Percentiles rank a stretch among this genome's conserved stretches.
These are phyloP conservation scores for Physella acuta DNA, from an alignment of 1,140 invertebrate species.

Conservation along the genomic window DNA sequence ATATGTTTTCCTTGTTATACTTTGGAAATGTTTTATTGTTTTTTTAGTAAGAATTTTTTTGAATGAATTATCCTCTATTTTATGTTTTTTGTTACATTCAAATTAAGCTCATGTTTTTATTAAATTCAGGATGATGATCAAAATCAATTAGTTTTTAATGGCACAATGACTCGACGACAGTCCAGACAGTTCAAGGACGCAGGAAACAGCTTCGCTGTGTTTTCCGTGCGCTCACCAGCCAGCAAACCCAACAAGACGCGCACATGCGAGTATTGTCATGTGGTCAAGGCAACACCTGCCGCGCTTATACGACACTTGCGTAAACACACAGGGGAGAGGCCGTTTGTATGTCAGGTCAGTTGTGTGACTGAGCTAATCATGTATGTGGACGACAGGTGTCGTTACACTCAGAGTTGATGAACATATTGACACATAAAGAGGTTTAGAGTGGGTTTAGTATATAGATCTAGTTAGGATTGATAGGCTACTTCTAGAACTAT, in stretches of 20 bases:
- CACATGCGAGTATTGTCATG: slow-evolving; percentile 51
- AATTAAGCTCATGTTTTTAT: too few relatives aligned
- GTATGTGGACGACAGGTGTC: background rate
- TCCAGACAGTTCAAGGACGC: slow-evolving; percentile 14
- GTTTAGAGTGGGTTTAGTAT: too few relatives aligned
- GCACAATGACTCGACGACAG: slow-evolving; percentile 22
- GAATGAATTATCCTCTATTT: too few relatives aligned
- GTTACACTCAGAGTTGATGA: too few relatives aligned
- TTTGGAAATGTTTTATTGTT: too few relatives aligned
- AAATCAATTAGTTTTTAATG: slow-evolving; percentile 7
- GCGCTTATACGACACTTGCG: slow-evolving; percentile 49
- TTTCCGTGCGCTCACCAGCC: slow-evolving; percentile 6
- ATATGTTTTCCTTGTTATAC: too few relatives aligned
- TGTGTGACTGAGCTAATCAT: background rate
- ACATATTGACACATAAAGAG: too few relatives aligned
- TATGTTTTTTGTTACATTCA: too few relatives aligned
- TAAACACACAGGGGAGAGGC: slow-evolving; percentile 50
- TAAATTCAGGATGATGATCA: slow-evolving; percentile 5
- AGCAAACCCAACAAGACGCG: slow-evolving; percentile 27
- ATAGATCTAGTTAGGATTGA: too few relatives aligned
- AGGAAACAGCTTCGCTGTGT: slow-evolving; percentile 11
- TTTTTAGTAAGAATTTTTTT: too few relatives aligned
- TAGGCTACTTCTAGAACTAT: too few relatives aligned
- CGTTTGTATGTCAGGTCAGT: slow-evolving; percentile 51
- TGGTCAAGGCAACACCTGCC: slow-evolving; percentile 47